Percentiles rank a stretch among this genome's conserved stretches.
Evolutionary conservation across 1,140 invertebrate genomes (phyloP).

Genomic region (Cardiocondyla obscurior): DNA sequence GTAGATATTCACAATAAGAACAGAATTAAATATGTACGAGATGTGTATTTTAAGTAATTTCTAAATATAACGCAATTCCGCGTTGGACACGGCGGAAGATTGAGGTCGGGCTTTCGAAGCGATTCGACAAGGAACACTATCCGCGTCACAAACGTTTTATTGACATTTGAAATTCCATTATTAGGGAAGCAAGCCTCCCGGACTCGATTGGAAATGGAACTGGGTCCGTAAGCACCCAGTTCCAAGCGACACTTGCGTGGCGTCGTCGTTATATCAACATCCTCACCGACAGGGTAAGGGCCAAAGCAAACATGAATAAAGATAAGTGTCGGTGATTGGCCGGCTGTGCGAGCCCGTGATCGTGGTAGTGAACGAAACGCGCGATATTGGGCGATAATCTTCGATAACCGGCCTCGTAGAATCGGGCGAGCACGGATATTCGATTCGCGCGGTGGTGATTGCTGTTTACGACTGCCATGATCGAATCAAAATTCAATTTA

Average conservation of each 20-base stretch:
- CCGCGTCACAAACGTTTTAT: conserved; percentile 48
- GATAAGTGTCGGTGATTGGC: conserved; percentile 54
- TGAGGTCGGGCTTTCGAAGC: neutral
- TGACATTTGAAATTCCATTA: conserved; percentile 72
- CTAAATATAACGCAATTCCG: neutral
- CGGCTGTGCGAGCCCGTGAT: conserved; percentile 10
- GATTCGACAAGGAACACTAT: conserved; percentile 33
- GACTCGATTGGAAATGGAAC: conserved; percentile 59
- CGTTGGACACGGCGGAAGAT: neutral
- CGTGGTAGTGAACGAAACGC: neutral
- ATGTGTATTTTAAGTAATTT: neutral
- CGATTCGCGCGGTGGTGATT: neutral
- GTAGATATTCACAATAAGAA: neutral
- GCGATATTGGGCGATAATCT: conserved; percentile 39
- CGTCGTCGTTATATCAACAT: neutral
- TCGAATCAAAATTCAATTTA: neutral
- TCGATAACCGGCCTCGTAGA: conserved; percentile 8
- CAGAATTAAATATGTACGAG: too few relatives aligned
- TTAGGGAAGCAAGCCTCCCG: conserved; percentile 45
- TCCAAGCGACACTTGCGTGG: conserved; percentile 13
- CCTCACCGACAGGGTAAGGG: neutral
- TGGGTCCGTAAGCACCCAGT: conserved; percentile 16
- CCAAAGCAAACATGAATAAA: conserved; percentile 61
- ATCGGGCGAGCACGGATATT: neutral
- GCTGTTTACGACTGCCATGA: neutral